Evolutionary conservation across 2,113 vertebrate species (phyloP).

Genomic region (Turdus rufiventris): DNA sequence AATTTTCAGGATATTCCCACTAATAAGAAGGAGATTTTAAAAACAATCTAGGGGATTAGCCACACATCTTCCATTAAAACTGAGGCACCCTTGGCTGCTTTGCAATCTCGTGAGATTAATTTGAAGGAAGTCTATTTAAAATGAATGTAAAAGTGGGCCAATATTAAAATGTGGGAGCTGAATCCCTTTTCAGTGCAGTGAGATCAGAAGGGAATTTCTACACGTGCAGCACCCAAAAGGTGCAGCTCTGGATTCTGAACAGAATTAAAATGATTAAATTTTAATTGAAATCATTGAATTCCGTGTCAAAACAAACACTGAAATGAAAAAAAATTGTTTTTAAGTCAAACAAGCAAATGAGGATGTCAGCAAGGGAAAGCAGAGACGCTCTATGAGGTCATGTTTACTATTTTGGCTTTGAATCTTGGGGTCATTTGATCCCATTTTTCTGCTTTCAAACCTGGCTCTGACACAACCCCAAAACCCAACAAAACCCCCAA

Average conservation of each 20-base stretch:
- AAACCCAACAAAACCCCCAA: neutral
- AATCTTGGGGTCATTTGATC: neutral
- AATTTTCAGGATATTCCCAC: neutral
- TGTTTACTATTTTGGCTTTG: neutral
- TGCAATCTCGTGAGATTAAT: neutral
- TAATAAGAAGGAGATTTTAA: neutral
- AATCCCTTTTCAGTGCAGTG: neutral
- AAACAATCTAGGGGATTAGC: neutral
- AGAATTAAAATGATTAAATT: neutral
- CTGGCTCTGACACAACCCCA: neutral
- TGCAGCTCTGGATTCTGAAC: neutral
- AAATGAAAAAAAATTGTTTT: neutral
- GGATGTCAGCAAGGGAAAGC: neutral
- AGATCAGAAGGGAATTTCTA: neutral
- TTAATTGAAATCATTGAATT: neutral
- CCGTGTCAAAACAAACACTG: neutral
- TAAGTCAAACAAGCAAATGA: neutral
- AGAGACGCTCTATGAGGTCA: neutral
- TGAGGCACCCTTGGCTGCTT: neutral
- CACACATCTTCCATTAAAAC: conserved; percentile 30
- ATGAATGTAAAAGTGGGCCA: neutral
- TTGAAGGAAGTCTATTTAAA: conserved; percentile 8
- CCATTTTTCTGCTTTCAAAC: neutral
- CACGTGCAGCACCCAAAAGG: neutral
- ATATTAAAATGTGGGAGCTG: neutral